Conservation (phyloP, 2,797 vertebrate genomes). For the Sphaeramia orbicularis region DNA sequence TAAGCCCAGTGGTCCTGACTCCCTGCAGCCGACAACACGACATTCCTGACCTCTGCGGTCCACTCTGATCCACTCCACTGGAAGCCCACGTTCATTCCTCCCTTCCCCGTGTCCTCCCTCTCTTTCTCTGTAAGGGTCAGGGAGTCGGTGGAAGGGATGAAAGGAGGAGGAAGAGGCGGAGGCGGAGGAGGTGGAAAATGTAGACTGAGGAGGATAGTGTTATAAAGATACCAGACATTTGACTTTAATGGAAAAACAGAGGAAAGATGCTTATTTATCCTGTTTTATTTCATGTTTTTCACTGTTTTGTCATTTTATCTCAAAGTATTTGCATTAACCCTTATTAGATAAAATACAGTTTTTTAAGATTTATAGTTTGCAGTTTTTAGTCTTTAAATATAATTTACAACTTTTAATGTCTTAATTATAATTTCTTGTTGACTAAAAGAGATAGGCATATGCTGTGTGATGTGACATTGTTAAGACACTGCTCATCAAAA, state of each 20-base stretch:
- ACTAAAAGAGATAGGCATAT: too few relatives aligned
- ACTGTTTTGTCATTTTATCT: not conserved
- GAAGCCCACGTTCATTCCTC: conserved; percentile 27
- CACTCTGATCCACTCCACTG: conserved; percentile 35
- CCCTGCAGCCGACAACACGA: conserved; percentile 28
- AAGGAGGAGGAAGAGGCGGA: not conserved
- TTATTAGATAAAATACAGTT: too few relatives aligned
- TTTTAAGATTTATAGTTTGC: too few relatives aligned
- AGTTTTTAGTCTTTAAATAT: too few relatives aligned
- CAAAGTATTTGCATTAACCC: too few relatives aligned
- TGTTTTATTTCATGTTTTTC: not conserved
- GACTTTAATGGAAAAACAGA: not conserved
- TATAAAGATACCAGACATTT: not conserved
- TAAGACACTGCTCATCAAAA: too few relatives aligned
- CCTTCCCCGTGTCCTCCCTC: not conserved
- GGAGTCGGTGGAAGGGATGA: conserved; percentile 21
- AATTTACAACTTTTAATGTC: too few relatives aligned
- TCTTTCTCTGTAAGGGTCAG: conserved; percentile 39
- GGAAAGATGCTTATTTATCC: too few relatives aligned
- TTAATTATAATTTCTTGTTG: too few relatives aligned
- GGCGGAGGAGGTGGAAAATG: not conserved
- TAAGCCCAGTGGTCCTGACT: conserved; percentile 50
- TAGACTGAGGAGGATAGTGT: not conserved
- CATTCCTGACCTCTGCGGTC: conserved; percentile 52
- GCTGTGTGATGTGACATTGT: too few relatives aligned